phyloP scores from a whole-genome alignment of 2,113 vertebrate species.

The Elephas maximus region DNA sequence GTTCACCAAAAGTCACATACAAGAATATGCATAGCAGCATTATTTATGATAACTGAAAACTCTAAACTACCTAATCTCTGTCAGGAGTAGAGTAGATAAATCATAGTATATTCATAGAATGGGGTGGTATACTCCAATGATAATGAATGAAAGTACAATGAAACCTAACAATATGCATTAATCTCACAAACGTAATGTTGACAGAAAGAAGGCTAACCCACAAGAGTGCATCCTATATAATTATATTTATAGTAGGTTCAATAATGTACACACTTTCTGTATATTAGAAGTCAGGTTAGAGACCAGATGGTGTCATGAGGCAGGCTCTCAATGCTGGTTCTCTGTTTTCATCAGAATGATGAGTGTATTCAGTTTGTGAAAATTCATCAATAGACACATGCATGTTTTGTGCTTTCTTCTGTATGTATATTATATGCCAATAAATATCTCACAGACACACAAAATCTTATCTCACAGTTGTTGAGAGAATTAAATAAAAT shows the following conservation, averaged over 20 bases:
- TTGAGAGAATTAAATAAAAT: not conserved
- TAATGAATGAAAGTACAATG: not conserved
- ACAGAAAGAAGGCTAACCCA: not conserved
- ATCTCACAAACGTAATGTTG: not conserved
- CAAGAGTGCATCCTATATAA: accelerated
- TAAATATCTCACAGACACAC: not conserved
- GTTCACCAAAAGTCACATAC: not conserved
- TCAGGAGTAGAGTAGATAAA: too few species aligned
- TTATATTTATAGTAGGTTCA: not conserved
- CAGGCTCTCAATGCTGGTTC: not conserved
- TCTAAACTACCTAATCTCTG: not conserved
- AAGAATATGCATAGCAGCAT: not conserved
- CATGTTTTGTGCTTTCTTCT: not conserved
- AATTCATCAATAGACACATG: not conserved
- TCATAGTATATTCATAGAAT: not conserved
- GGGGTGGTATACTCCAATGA: not conserved
- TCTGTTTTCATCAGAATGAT: not conserved
- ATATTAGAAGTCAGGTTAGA: not conserved
- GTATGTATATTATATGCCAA: not conserved
- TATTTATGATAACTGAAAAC: not conserved
- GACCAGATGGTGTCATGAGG: accelerated
- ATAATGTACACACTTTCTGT: not conserved
- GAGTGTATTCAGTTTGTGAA: not conserved
- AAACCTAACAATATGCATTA: not conserved
- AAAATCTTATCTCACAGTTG: not conserved